Base-by-base conservation (phyloP, 2,888 invertebrate species). In the Oligia latruncula region DNA sequence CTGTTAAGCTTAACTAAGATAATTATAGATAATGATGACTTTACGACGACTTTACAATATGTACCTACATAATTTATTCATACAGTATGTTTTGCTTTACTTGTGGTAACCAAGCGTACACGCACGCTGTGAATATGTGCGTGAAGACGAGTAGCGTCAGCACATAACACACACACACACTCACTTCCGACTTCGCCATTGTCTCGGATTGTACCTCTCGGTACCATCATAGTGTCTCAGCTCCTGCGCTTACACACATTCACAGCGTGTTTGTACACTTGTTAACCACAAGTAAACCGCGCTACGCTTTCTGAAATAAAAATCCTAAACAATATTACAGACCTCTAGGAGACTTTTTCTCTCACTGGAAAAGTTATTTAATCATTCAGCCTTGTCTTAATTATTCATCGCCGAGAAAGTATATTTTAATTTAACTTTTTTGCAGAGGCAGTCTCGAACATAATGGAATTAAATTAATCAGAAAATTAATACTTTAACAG, bases 401-500 rank as follows among this genome's bases (percentile, higher is more conserved):
- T 83, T 72, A 85, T 73, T 82, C 55, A 86, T 68, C 55, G 46
- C 64, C 35, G 11, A 29, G 66, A 49, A 29, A 72, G 35, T 77
- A 60, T 46, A 71, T 77, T 64, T 74, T 58, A 64, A 66, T 84
- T 70, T 40, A 75, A 60, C 58, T 60, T 85, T 74, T 86, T 60
- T 76, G 46, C 82, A 82, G 72, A 60, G 62, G 73, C 35, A 67
- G 49, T 62, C 49, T 62, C 65, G 43, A 62, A 46, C 71, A 74
- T 58, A 77, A 82, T 73, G 55, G 60, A 87, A 87, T 81, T 74
- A 74, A 84, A 74, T 84, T 78, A 72, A n/a, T 49, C 43, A 60
- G 62, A 58, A 86, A 78, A 68, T 72, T 74, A 75, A 85, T 74
- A 71, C 73, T 81, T 85, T 58, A 77, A 82, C 73, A 52, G 76